These are phyloP conservation scores for Petrolisthes cinctipes DNA, from an alignment of 2,888 invertebrate species.

Conservation along the genomic window DNA sequence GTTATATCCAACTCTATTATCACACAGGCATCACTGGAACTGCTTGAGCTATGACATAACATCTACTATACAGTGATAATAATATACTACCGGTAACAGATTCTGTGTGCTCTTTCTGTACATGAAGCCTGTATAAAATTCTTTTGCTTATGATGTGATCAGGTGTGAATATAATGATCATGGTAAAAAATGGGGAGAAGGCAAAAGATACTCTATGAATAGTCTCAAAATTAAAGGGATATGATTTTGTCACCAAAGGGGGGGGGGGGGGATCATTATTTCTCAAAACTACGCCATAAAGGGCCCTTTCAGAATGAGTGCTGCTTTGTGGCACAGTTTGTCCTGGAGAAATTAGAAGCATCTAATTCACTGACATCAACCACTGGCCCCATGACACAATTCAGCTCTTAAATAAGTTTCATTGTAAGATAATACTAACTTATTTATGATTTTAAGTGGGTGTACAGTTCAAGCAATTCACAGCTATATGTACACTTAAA, in stretches of 20 bases:
- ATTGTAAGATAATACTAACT: no score
- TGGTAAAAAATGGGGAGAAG: background rate
- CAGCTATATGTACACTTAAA: no score
- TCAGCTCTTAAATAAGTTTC: no score
- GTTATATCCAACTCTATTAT: background rate
- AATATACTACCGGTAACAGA: background rate
- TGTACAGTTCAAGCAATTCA: no score
- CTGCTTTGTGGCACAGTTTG: no score
- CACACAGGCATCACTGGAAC: background rate
- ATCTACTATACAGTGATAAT: slow-evolving; percentile 13
- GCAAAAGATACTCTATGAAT: background rate
- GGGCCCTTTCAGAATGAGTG: no score
- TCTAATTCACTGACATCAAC: background rate
- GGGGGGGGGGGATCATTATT: no score
- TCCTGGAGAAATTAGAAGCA: background rate
- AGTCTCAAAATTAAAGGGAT: no score
- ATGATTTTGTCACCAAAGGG: no score
- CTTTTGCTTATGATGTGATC: background rate
- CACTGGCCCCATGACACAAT: no score
- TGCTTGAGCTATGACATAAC: background rate
- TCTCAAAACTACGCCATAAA: no score
- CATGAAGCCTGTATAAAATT: slow-evolving; percentile 31
- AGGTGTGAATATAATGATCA: background rate
- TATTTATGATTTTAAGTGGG: no score
- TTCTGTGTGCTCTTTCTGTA: slow-evolving; percentile 15